Percentiles rank a stretch among this genome's conserved stretches.
These are phyloP conservation scores for Cyprinodon brontotheroides DNA, from an alignment of 2,113 vertebrate species.

Conservation along the genomic window DNA sequence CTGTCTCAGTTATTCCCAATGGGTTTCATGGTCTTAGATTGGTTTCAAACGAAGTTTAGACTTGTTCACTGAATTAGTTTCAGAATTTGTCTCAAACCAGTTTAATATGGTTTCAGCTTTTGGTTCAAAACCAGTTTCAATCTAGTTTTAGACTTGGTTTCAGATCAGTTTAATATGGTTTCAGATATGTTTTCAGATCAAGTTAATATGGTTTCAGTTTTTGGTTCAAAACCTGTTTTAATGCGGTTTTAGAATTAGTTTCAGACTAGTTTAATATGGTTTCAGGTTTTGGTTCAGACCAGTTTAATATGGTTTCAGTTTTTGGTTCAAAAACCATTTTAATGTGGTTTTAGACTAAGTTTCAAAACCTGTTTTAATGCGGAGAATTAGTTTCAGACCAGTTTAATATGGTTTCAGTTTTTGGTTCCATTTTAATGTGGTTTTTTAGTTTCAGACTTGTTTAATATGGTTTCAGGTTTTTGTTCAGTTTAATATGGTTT, in stretches of 20 bases:
- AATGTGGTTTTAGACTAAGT: neutral
- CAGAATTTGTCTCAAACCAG: too few species aligned
- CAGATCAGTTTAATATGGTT: neutral
- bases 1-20: too few species aligned
- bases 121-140: neutral
- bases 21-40: too few species aligned
- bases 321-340: too few species aligned
- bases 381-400: too few species aligned
- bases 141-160: too few species aligned
- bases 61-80: too few species aligned
- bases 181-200: too few species aligned
- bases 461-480: neutral
- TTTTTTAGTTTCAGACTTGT: neutral
- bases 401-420: neutral
- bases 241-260: neutral
- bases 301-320: neutral
- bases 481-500: neutral
- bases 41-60: too few species aligned
- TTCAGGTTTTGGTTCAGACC: neutral
- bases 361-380: too few species aligned
- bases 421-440: neutral
- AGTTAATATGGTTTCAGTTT: neutral
- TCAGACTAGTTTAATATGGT: neutral
- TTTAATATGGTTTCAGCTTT: neutral
- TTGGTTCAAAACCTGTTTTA: too few species aligned